Base-by-base conservation (phyloP, 2,888 invertebrate genomes). In the Thera obeliscata region DNA sequence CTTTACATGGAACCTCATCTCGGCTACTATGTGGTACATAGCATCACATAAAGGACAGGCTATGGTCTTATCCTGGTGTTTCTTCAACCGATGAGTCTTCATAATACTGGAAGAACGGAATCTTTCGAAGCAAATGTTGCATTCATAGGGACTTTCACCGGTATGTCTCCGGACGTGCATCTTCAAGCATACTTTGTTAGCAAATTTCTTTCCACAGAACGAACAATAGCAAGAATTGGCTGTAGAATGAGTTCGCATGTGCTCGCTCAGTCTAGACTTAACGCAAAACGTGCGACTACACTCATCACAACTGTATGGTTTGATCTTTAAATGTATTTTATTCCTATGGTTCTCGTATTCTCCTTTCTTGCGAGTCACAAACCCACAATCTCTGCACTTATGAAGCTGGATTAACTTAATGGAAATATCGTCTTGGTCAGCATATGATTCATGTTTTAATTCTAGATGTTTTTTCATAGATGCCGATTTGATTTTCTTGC, bases 1-100 rank as follows among this genome's bases (percentile, higher is more conserved):
- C 59, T 85, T 86, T 7, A 86, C 84, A 65, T 86, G 86, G 56
- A 80, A 78, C 41, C 86, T 77, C 82, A 86, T 82, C 59, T 85
- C 82, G n/a, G 82, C 75, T 0, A 74, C 78, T 56, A 84, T 74
- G 64, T 79, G 80, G 59, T 84, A 85, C 84, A 83, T 82, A 48
- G 73, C 77, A 38, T 82, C 81, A 64, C 86, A 86, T 9, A 85
- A 56, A 0, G 86, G 86, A 66, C 86, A 86, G 0, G 70, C 48
- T 3, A 85, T 69, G 0, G 80, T 81, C 33, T 84, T 86, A 43
- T 82, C 82, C 3, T 78, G 77, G 74, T 86, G 86, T 46, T 81
- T 86, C 43, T 84, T 82, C 5, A 82, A 63, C 56, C 81, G 71
- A 65, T 86, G 86, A 0, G 81, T 83, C 48, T 83, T 85, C 79